Percentiles rank a stretch among this genome's conserved stretches.
Evolutionary conservation across 2,888 invertebrate species (phyloP).

Genomic region (Apomyelois bistriatella): DNA sequence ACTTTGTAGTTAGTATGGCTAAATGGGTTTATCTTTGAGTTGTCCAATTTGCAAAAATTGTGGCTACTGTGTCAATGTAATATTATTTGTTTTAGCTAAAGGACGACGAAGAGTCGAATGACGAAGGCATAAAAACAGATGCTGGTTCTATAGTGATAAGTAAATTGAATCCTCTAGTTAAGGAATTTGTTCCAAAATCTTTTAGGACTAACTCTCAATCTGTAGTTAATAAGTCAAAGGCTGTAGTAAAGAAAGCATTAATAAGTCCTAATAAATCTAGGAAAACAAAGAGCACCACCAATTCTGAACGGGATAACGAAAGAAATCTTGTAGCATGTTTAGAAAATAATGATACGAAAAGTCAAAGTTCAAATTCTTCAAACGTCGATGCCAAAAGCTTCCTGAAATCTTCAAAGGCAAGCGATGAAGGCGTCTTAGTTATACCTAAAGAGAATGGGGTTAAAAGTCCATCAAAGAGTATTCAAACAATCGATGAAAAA

Average conservation of each 20-base stretch:
- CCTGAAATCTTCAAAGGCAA: too few species aligned
- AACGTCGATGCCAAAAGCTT: too few species aligned
- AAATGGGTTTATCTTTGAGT: too few species aligned
- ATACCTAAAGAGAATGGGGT: not conserved
- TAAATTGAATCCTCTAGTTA: conserved; percentile 50
- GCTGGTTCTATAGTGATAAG: conserved; percentile 28
- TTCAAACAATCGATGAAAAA: not conserved
- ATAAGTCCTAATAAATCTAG: not conserved
- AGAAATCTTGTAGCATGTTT: not conserved
- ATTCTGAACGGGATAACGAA: not conserved
- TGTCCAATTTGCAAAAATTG: too few species aligned
- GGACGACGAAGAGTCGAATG: conserved; percentile 5
- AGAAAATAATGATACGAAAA: not conserved
- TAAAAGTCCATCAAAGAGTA: not conserved
- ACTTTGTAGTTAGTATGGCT: too few species aligned
- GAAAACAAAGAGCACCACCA: not conserved
- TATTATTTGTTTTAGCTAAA: not conserved
- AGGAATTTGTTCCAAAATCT: conserved; percentile 44
- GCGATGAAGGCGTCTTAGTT: too few species aligned
- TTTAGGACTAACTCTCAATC: not conserved
- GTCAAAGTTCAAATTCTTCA: too few species aligned
- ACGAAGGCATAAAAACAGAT: not conserved
- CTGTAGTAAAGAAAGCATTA: not conserved
- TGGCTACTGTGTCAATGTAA: not conserved
- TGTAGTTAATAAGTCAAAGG: not conserved